A percentile compares a stretch with the other conserved stretches of the same genome.
Evolutionary conservation across 2,113 vertebrate genomes (phyloP).

Genomic region (Aramus guarauna): DNA sequence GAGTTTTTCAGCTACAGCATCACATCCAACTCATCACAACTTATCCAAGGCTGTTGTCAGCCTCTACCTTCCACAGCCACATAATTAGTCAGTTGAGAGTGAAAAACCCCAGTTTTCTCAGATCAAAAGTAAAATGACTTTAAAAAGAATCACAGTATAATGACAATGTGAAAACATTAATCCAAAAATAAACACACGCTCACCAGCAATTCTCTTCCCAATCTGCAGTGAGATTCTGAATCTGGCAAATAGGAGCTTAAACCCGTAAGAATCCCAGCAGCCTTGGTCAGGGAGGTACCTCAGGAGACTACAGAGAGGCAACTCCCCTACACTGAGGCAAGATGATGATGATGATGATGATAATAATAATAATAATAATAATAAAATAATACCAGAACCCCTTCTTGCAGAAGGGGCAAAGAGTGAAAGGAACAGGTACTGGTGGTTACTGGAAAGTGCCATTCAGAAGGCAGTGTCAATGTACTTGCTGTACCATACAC

Average conservation of each 20-base stretch:
- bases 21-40: not conserved
- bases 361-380: too few species aligned
- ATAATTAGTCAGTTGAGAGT: not conserved
- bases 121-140: not conserved
- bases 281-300: not conserved
- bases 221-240: not conserved
- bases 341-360: too few species aligned
- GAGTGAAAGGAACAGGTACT: not conserved
- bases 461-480: not conserved
- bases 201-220: not conserved
- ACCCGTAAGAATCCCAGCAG: not conserved
- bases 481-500: not conserved
- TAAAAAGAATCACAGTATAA: not conserved
- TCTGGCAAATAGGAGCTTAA: not conserved
- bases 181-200: not conserved
- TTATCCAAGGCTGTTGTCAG: not conserved
- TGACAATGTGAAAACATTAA: not conserved
- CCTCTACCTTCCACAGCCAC: not conserved
- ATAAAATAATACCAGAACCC: not conserved
- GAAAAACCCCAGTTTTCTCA: not conserved
- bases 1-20: not conserved
- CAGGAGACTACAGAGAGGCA: not conserved
- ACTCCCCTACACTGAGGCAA: not conserved
- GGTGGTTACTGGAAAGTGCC: not conserved
- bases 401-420: not conserved